Percentiles rank a stretch among this genome's conserved stretches.
These are phyloP conservation scores for Xestia xanthographa DNA, from an alignment of 2,888 invertebrate genomes.

Conservation along the genomic window DNA sequence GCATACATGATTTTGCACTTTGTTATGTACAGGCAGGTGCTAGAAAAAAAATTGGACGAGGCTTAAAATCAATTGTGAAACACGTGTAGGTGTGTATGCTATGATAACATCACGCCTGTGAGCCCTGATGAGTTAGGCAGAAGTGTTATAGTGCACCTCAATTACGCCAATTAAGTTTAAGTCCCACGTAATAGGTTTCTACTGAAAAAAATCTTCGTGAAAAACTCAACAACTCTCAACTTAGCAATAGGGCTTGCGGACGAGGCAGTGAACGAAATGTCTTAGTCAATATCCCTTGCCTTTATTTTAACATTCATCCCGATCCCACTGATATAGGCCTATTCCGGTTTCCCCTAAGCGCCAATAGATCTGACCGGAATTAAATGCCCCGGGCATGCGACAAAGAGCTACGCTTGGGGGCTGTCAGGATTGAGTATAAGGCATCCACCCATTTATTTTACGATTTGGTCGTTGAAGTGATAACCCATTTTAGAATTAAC, in stretches of 20 bases:
- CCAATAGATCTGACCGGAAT: slow-evolving; percentile 38
- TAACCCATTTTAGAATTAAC: background rate
- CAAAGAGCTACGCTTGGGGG: slow-evolving; percentile 15
- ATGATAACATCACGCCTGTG: background rate
- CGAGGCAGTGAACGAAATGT: background rate
- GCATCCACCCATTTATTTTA: slow-evolving; percentile 10
- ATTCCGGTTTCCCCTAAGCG: slow-evolving; percentile 18
- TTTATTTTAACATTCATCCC: slow-evolving; percentile 8
- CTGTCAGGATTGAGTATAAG: slow-evolving; percentile 15
- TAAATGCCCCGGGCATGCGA: slow-evolving; percentile 35
- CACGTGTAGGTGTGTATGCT: background rate
- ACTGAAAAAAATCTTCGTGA: background rate
- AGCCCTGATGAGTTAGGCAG: background rate
- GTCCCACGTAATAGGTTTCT: background rate
- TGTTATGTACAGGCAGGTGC: background rate
- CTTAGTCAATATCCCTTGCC: background rate
- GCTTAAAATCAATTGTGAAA: background rate
- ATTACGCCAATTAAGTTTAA: background rate
- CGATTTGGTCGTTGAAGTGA: slow-evolving; percentile 1
- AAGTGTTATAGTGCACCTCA: background rate
- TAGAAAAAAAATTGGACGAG: background rate
- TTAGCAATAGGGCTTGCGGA: background rate
- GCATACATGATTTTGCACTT: slow-evolving; percentile 41
- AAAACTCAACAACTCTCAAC: background rate
- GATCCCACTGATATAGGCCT: slow-evolving; percentile 1